phyloP scores from a whole-genome alignment of 2,888 invertebrate genomes.

The Plebejus melissa region DNA sequence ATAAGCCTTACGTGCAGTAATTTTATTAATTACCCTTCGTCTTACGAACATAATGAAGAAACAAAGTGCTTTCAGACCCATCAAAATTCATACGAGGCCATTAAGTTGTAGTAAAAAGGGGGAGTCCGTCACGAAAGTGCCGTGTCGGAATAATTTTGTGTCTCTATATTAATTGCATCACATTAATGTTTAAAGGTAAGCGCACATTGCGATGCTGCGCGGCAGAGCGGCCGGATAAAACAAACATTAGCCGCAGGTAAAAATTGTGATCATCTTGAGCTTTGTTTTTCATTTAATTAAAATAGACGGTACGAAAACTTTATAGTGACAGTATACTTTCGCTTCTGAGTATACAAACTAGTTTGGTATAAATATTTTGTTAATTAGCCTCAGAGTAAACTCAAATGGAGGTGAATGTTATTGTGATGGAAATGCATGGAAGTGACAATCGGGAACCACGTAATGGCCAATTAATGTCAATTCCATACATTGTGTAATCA shows the following conservation, averaged over 20 bases:
- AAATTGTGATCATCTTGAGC: no score
- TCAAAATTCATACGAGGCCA: constrained; percentile 16
- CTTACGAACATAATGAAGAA: constrained; percentile 28
- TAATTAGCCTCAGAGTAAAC: not conserved
- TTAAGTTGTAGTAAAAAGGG: constrained; percentile 17
- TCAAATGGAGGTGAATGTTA: constrained; percentile 8
- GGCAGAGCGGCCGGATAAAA: no score
- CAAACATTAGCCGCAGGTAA: no score
- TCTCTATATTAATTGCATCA: not conserved
- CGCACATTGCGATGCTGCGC: no score
- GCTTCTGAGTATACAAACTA: not conserved
- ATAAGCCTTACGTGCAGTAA: constrained; percentile 66
- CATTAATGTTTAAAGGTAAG: not conserved
- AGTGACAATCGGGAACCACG: constrained; percentile 7
- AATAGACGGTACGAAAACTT: no score
- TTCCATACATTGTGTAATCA: constrained; percentile 13
- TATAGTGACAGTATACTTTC: no score
- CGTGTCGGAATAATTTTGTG: not conserved
- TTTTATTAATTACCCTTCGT: constrained; percentile 62
- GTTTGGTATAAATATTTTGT: not conserved
- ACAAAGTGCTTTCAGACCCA: constrained; percentile 18
- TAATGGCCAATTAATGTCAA: constrained; percentile 19
- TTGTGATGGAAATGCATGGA: constrained; percentile 7
- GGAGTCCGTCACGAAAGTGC: not conserved
- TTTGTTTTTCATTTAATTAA: no score